phyloP scores from a whole-genome alignment of 1,140 invertebrate species.

The Micrasema longulum region DNA sequence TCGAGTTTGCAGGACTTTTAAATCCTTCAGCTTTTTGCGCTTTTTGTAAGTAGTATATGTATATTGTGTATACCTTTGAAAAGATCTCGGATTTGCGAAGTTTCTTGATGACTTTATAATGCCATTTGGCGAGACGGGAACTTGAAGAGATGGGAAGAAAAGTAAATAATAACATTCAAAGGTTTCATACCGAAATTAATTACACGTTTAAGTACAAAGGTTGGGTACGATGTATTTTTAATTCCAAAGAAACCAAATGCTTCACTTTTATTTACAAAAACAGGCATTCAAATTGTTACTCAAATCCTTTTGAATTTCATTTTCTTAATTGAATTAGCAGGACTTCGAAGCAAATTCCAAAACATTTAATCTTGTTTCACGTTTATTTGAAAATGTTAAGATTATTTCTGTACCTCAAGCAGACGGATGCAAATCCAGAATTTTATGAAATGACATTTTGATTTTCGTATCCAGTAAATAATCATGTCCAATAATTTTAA shows the following conservation, averaged over 20 bases:
- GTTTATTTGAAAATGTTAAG: too few species aligned
- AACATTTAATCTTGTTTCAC: not conserved
- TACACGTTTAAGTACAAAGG: not conserved
- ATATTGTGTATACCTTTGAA: conserved; percentile 5
- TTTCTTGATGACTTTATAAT: conserved; percentile 54
- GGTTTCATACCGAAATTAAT: not conserved
- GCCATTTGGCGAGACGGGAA: conserved; percentile 47
- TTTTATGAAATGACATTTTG: too few species aligned
- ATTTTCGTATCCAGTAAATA: too few species aligned
- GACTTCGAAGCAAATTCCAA: not conserved
- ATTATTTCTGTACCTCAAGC: too few species aligned
- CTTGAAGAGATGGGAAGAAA: conserved; percentile 6
- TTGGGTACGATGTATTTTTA: not conserved
- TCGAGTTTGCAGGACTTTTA: not conserved
- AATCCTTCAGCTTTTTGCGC: conserved; percentile 8
- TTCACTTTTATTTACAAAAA: not conserved
- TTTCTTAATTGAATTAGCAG: not conserved
- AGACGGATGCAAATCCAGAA: too few species aligned
- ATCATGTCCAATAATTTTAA: too few species aligned
- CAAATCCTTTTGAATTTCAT: not conserved
- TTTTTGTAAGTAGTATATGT: conserved; percentile 19
- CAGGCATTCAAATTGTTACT: not conserved
- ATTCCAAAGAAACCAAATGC: not conserved
- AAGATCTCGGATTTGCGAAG: conserved; percentile 28
- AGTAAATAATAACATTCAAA: conserved; percentile 24